Base-by-base conservation (phyloP, 2,113 vertebrate genomes). In the Neogobius melanostomus region DNA sequence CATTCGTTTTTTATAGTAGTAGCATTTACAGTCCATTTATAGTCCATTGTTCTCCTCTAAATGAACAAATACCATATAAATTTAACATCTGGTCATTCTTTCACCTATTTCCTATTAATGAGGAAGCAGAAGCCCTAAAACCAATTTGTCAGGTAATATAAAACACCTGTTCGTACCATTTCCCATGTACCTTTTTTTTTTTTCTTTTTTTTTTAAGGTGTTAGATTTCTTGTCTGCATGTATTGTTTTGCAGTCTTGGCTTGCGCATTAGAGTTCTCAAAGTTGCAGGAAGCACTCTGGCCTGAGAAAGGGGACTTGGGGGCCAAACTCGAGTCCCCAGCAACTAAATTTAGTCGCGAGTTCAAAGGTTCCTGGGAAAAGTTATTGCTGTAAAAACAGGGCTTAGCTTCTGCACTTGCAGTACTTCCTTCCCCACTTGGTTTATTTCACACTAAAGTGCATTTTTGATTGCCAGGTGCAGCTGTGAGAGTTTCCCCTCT, bases 391-490 rank as follows among this genome's bases (percentile, higher is more conserved):
- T 61, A 61, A 61, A 61, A 61, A 61, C 59, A 61, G 42, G 59
- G 36, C 59, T 64, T 64, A 64, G 46, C 62, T 46, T 17, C 21
- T 64, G 74, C 66, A 76, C 69, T 71, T 56, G 12, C n/a, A 60
- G 36, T 16, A 57, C 43, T 50, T 75, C 69, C 69, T 49, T 68
- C 21, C 49, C 45, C 51, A 54, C 46, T 14, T 17, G 61, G 11
- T 71, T 56, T 45, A 14, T 68, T 81, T 81, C 63, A 56, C 47
- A 75, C 70, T 64, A 36, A 42, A 68, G 79, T 59, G n/a, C 62
- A 49, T 69, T 54, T 76, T 61, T 70, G 73, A 70, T 80, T 79
- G 69, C 74, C 82, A 82, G 81, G 68, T 85, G 75, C 52, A 52
- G 71, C 71, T 28, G 16, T 56, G 67, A 77, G 74, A 71, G 53